Conservation (phyloP, 2,113 vertebrate species). For the Pogonocichla stellata region DNA sequence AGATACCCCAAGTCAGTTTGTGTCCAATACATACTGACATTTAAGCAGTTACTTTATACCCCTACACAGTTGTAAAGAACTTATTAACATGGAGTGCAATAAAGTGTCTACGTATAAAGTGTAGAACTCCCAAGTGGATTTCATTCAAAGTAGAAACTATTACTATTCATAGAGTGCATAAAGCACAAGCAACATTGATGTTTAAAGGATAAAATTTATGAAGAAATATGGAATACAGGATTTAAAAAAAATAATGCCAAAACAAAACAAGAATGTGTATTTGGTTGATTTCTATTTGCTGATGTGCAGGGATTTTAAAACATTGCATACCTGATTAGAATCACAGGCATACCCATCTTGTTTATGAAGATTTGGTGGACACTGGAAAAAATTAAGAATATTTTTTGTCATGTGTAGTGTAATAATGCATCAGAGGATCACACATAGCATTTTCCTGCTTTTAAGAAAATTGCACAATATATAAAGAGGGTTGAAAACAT, state of each 20-base stretch:
- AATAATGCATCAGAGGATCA: background rate
- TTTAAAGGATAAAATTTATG: background rate
- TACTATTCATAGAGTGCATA: background rate
- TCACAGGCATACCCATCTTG: constrained; percentile 94
- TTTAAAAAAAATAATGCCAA: background rate
- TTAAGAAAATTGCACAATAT: background rate
- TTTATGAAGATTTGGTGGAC: constrained; percentile 96
- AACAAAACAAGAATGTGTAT: background rate
- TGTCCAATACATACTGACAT: background rate
- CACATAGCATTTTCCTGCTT: background rate
- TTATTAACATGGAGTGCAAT: background rate
- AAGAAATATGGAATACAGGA: background rate
- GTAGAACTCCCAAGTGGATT: background rate
- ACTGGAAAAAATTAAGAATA: constrained; percentile 73
- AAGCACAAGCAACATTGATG: background rate
- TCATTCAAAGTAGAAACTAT: background rate
- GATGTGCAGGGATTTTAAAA: background rate
- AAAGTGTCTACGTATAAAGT: background rate
- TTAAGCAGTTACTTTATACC: background rate
- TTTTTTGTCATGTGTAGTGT: background rate
- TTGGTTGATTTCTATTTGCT: background rate
- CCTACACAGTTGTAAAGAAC: background rate
- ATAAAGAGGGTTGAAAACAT: background rate
- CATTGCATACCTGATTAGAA: constrained; percentile 85
- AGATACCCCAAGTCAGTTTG: background rate